Evolutionary conservation across 2,888 invertebrate species (phyloP), one percentile per base, ranked within the genome.

Genomic region (Euclidia mi): DNA sequence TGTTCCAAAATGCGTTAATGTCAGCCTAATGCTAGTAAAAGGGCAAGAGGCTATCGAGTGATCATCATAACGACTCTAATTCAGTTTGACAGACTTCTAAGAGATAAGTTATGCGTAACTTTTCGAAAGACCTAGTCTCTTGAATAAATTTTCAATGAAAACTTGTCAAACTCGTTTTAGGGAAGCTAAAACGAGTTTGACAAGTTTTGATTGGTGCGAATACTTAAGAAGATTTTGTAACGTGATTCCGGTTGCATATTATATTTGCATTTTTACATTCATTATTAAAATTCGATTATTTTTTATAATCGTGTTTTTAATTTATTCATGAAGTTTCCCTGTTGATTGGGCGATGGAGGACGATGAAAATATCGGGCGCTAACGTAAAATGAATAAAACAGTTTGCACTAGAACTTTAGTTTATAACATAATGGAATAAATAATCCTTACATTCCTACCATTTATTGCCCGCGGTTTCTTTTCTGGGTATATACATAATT

Each of bases 81-180:
- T 88, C 82, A 85, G 79, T 90, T 90, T 80, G 80, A 80, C 86
- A 86, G 81, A 88, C 85, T 88, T 87, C 82, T 74, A 79, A 89
- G 75, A 86, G 83, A 86, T 79, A 89, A 91, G 90, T 89, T 90
- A 87, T 78, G 79, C 77, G 53, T 61, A 85, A 90, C 84, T 84
- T 88, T 85, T 79, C 64, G 76, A 70, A 76, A 44, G 64, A 84
- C 85, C 85, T 85, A 85, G 87, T 89, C 90, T 85, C 87, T 90
- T 91, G 87, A 89, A 87, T 88, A 88, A 90, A 90, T 89, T 90
- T 89, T 87, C 87, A 89, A 90, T 90, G 87, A 87, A 81, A 88
- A 91, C 82, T 91, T 88, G 78, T 76, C 79, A 85, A 91, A 89
- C 83, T 90, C 85, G 83, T 88, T 91, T 88, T 85, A 78, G 76